These are phyloP conservation scores for Chironomus striatipennis DNA, from an alignment of 1,140 invertebrate species.

Conservation along the genomic window DNA sequence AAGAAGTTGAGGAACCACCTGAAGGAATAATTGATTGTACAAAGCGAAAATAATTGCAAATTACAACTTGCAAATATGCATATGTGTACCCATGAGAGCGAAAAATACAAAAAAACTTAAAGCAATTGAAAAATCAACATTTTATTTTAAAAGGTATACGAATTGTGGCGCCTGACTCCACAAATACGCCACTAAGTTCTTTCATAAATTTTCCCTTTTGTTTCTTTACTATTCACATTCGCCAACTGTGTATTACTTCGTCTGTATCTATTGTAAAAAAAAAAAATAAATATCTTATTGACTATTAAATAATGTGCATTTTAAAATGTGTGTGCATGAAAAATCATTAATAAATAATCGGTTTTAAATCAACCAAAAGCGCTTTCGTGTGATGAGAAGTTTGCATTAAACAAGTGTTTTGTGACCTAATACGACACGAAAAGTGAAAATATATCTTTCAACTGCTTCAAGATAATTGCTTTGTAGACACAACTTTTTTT, in stretches of 20 bases:
- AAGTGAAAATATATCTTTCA: background rate
- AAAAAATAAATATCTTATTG: background rate
- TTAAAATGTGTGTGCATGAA: background rate
- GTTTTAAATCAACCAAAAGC: too few species aligned
- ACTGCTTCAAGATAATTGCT: background rate
- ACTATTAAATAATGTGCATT: background rate
- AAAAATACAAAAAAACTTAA: background rate
- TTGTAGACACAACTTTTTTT: background rate
- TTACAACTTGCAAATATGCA: background rate
- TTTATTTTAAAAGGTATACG: background rate
- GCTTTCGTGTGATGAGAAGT: background rate
- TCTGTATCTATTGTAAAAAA: background rate
- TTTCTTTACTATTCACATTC: background rate
- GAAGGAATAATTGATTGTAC: too few species aligned
- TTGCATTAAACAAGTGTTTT: background rate
- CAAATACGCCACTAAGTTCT: background rate
- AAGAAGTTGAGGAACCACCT: background rate
- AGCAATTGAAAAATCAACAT: background rate
- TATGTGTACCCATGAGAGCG: background rate
- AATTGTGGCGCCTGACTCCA: background rate
- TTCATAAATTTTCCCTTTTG: background rate
- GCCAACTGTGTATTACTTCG: background rate
- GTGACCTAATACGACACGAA: background rate
- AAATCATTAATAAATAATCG: too few species aligned
- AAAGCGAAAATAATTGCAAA: slow-evolving; percentile 1